Evolutionary conservation across 1,140 invertebrate species (phyloP).

Genomic region (Lutraria rhynchaena): DNA sequence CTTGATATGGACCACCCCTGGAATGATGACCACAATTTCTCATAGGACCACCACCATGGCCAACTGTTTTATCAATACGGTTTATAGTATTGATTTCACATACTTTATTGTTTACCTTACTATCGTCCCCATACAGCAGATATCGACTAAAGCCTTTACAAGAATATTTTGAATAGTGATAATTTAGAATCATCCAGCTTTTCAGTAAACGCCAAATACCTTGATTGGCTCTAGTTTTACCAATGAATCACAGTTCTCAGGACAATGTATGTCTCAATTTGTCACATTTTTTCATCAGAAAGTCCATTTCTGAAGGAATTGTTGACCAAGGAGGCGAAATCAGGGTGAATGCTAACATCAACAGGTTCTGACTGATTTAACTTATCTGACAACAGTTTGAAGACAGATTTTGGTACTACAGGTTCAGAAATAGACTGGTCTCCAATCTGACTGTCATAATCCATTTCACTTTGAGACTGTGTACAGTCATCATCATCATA

Average conservation of each 20-base stretch:
- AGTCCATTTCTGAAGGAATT: constrained; percentile 45
- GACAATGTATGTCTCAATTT: constrained; percentile 18
- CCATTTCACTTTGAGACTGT: too few relatives aligned
- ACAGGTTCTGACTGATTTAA: too few relatives aligned
- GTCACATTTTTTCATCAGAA: constrained; percentile 22
- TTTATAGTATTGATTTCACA: constrained; percentile 44
- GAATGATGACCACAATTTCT: background rate
- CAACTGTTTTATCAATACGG: background rate
- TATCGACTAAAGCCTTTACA: constrained; percentile 32
- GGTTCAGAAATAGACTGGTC: too few relatives aligned
- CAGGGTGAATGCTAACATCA: too few relatives aligned
- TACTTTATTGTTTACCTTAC: constrained; percentile 44
- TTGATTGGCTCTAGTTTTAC: too few relatives aligned
- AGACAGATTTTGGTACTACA: too few relatives aligned
- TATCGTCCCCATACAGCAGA: constrained; percentile 37
- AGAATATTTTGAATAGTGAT: constrained; percentile 4
- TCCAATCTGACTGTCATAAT: too few relatives aligned
- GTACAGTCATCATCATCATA: too few relatives aligned
- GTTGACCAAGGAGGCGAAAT: constrained; percentile 31
- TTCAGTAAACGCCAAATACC: too few relatives aligned
- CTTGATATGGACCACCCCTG: too few relatives aligned
- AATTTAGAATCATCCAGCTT: constrained; percentile 29
- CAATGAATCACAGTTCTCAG: too few relatives aligned
- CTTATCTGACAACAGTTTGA: too few relatives aligned
- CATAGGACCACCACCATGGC: background rate